Evolutionary conservation across 1,140 invertebrate genomes (phyloP).

Genomic region (Bactericera cockerelli): DNA sequence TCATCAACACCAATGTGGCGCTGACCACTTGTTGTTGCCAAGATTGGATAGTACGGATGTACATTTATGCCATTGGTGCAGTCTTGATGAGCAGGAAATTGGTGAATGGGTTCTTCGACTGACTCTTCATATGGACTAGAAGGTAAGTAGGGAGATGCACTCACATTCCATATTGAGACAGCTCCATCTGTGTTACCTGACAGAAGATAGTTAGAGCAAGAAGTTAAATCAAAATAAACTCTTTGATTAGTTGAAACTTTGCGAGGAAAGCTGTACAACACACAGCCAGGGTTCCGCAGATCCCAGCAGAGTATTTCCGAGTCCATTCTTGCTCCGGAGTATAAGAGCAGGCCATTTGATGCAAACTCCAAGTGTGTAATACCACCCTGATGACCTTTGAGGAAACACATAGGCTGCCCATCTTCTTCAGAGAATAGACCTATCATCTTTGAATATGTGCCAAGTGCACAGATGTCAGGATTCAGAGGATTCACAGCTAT

Average conservation of each 20-base stretch:
- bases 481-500: constrained; percentile 43
- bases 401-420: constrained; percentile 39
- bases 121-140: not conserved
- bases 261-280: constrained; percentile 51
- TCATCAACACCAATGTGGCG: constrained; percentile 16
- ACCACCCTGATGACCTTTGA: constrained; percentile 54
- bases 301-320: constrained; percentile 74
- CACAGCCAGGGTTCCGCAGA: constrained; percentile 61
- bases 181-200: constrained; percentile 33
- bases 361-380: constrained; percentile 79
- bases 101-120: constrained; percentile 28
- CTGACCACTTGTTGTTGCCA: constrained; percentile 10
- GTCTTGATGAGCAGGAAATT: constrained; percentile 53
- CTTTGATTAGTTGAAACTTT: constrained; percentile 79
- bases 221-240: constrained; percentile 69
- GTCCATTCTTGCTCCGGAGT: constrained; percentile 65
- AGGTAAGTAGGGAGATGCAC: not conserved
- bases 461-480: constrained; percentile 42
- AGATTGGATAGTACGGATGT: not conserved
- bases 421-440: constrained; percentile 31
- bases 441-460: constrained; percentile 63
- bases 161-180: constrained; percentile 16
- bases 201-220: constrained; percentile 46
- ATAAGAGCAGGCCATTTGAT: constrained; percentile 58
- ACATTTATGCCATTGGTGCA: constrained; percentile 60